Base-by-base conservation (phyloP, 2,113 vertebrate genomes). In the Notothenia rossii region DNA sequence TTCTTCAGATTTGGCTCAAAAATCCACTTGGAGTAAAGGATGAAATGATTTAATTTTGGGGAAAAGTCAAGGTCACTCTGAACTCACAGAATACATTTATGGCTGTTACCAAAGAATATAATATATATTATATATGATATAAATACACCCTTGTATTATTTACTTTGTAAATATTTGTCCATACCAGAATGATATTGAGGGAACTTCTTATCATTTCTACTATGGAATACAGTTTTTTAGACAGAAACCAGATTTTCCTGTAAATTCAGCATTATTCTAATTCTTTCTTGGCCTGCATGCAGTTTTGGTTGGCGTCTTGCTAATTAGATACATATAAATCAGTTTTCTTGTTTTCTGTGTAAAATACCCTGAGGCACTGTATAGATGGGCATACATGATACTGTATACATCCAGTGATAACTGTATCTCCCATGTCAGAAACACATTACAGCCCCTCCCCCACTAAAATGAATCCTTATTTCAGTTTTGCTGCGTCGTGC, bases 391-490 rank as follows among this genome's bases (percentile, higher is more conserved):
- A 58, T 20, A 29, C 29, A 71, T 48, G 11, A 59, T 25, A 43
- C 17, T 14, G 7, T 36, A 17, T 29, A 29, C 29, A 29, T 29
- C 29, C 29, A 29, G 29, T 29, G 29, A 29, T 29, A 4, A 29
- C 29, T 29, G 29, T 29, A 29, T 29, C 29, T 20, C 15, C 56
- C 18, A 7, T 60, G n/a, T 48, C n/a, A 17, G 25, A 17, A 20
- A 62, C 0, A 29, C 13, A 22, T 50, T 22, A 25, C 17, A 71
- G 50, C 43, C 15, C 22, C 11, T 48, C 22, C 36, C 43, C n/a
- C 5, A 3, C 6, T 77, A 33, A 75, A 63, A 54, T 66, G 0
- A 85, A 81, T 81, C 72, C 17, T 7, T 14, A 33, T 72, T 81
- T 20, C 25, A 33, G 55, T 73, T 58, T 20, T 49, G 55, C 66